Evolutionary conservation across 2,888 invertebrate genomes (phyloP).

Genomic region (Torymus texanus): DNA sequence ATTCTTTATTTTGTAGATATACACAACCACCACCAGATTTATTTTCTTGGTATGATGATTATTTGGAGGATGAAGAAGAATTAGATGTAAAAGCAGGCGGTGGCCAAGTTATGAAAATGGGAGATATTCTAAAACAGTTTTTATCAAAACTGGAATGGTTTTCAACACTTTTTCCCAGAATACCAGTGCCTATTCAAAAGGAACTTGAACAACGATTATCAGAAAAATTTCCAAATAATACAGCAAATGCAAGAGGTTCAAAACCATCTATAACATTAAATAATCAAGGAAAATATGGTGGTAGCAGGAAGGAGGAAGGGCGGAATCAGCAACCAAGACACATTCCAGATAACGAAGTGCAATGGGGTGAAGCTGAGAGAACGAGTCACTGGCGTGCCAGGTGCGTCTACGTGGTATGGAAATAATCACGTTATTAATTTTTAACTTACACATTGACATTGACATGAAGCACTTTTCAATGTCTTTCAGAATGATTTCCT

Average conservation of each 20-base stretch:
- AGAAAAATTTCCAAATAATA: conserved; percentile 79
- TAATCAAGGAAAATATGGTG: conserved; percentile 71
- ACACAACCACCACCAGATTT: conserved; percentile 97
- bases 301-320: conserved; percentile 69
- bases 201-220: conserved; percentile 87
- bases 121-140: conserved; percentile 93
- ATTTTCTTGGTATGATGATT: conserved; percentile 97
- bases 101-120: conserved; percentile 94
- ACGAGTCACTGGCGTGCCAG: conserved; percentile 74
- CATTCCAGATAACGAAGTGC: conserved; percentile 73
- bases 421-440: conserved; percentile 70
- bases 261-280: conserved; percentile 73
- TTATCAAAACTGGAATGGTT: conserved; percentile 99
- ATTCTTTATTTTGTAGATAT: conserved; percentile 83
- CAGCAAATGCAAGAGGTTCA: conserved; percentile 72
- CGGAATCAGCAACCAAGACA: conserved; percentile 69
- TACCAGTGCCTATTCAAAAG: conserved; percentile 98
- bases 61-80: conserved; percentile 97
- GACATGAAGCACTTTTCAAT: conserved; percentile 8
- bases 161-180: conserved; percentile 97
- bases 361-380: conserved; percentile 75
- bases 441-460: conserved; percentile 6
- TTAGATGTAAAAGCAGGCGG: conserved; percentile 98
- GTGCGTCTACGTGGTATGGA: conserved; percentile 75
- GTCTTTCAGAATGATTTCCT: conserved; percentile 18